A percentile compares a stretch with the other conserved stretches of the same genome.
Conservation (phyloP, 1,140 invertebrate species). For the Drosophila arawakana region DNA sequence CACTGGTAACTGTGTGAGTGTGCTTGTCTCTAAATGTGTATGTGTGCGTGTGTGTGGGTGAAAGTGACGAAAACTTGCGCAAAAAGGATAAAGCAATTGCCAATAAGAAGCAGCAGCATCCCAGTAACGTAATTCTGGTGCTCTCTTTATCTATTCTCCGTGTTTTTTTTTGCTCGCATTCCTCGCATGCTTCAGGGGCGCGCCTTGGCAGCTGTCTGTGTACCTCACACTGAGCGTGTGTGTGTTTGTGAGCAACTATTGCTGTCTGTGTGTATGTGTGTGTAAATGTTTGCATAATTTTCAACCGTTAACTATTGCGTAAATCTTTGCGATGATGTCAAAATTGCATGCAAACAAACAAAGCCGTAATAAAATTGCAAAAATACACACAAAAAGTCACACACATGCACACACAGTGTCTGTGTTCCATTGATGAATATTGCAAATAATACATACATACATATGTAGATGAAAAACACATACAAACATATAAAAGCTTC, state of each 20-base stretch:
- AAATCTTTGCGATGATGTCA: slow-evolving; percentile 54
- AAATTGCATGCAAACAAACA: slow-evolving; percentile 43
- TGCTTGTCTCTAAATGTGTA: slow-evolving; percentile 2
- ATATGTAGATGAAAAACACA: slow-evolving; percentile 4
- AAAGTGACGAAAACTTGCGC: slow-evolving; percentile 68
- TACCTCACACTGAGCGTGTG: neutral
- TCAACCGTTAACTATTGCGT: slow-evolving; percentile 48
- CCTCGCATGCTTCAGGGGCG: slow-evolving; percentile 14
- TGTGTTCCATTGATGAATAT: slow-evolving; percentile 31
- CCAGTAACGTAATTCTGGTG: slow-evolving; percentile 14
- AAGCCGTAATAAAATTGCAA: slow-evolving; percentile 25
- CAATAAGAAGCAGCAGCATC: slow-evolving; percentile 31
- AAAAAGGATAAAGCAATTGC: slow-evolving; percentile 66
- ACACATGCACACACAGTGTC: neutral
- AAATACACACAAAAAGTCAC: slow-evolving; percentile 1
- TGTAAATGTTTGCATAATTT: slow-evolving; percentile 44
- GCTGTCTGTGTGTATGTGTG: neutral
- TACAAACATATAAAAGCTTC: slow-evolving; percentile 13
- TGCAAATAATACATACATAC: slow-evolving; percentile 1
- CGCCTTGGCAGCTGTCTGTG: slow-evolving; percentile 19
- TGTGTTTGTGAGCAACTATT: slow-evolving; percentile 11
- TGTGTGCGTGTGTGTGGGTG: slow-evolving; percentile 49
- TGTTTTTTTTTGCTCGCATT: slow-evolving; percentile 23
- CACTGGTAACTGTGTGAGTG: slow-evolving; percentile 31
- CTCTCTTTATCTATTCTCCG: slow-evolving; percentile 1